These are phyloP conservation scores for Papilio gigon DNA, from an alignment of 2,888 invertebrate genomes.

Conservation along the genomic window DNA sequence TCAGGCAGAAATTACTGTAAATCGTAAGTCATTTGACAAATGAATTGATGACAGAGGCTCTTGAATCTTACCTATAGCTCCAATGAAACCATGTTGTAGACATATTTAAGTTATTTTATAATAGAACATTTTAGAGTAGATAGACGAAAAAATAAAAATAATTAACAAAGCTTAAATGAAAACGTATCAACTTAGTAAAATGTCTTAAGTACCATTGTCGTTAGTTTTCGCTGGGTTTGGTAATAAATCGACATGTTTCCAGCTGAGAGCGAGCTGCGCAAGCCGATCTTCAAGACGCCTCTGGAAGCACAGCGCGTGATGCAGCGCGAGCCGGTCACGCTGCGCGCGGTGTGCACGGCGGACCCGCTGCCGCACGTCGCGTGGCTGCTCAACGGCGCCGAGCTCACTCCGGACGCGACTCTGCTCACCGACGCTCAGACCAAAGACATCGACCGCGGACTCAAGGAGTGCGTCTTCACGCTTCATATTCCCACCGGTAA, in stretches of 20 bases:
- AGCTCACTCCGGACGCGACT: constrained; percentile 85
- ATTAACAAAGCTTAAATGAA: too few species aligned
- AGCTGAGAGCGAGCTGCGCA: constrained; percentile 90
- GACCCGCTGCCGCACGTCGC: constrained; percentile 94
- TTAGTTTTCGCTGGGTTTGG: too few species aligned
- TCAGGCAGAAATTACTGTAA: constrained; percentile 88
- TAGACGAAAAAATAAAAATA: too few species aligned
- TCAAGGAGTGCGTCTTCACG: constrained; percentile 91
- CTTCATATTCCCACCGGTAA: constrained; percentile 88
- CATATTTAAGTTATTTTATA: too few species aligned
- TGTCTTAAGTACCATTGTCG: too few species aligned
- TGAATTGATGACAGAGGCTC: too few species aligned
- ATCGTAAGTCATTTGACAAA: constrained; percentile 79
- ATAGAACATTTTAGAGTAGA: too few species aligned
- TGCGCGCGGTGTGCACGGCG: constrained; percentile 90
- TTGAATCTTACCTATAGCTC: too few species aligned
- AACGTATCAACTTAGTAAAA: too few species aligned
- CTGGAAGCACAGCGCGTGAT: constrained; percentile 86
- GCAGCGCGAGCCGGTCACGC: constrained; percentile 85
- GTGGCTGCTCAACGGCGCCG: constrained; percentile 90
- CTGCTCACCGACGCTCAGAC: constrained; percentile 84
- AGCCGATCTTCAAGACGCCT: constrained; percentile 87
- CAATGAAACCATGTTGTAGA: too few species aligned
- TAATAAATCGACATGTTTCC: too few species aligned
- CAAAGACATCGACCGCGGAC: constrained; percentile 87